Evolutionary conservation across 2,113 vertebrate species (phyloP), one percentile per base, ranked within the genome.

Genomic region (Caretta caretta): DNA sequence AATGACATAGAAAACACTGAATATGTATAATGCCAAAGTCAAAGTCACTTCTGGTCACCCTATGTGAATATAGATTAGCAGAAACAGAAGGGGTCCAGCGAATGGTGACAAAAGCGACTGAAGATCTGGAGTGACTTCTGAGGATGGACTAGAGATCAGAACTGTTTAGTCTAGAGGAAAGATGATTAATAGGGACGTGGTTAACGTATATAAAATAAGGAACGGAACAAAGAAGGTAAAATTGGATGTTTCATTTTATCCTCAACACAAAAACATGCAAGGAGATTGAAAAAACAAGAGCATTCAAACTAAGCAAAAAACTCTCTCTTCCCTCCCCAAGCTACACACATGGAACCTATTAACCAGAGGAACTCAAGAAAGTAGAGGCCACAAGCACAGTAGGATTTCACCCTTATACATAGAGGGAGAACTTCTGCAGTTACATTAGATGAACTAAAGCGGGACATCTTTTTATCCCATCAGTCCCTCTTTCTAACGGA

Each of bases 21-120:
- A 35, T 8, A 65, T 65, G 8, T 35, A 69, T n/a, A 69, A 69
- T n/a, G 62, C 16, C 16, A 69, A 69, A 69, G 62, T 31, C 59
- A 65, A 31, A 35, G 29, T 69, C 31, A n/a, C 29, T 14, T 65
- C 62, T 29, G 56, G 25, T 27, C 56, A 57, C 10, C 56, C 56
- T 17, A 35, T 65, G 13, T 69, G 7, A n/a, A n/a, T n/a, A 69
- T 7, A n/a, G 62, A 35, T n/a, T n/a, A n/a, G 16, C 0, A 51
- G 17, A 90, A 10, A 53, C 42, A n/a, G 83, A 17, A 14, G 24
- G 20, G 76, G 25, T 85, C 29, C 35, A 80, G 85, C 75, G 42
- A 51, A 75, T 20, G 57, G 16, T 65, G 83, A n/a, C 17, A 31
- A 42, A 76, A 38, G 9, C 0, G 0, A 69, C 7, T 4, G 48